These are phyloP conservation scores for Belgica antarctica DNA, from an alignment of 2,888 invertebrate genomes.

Conservation along the genomic window DNA sequence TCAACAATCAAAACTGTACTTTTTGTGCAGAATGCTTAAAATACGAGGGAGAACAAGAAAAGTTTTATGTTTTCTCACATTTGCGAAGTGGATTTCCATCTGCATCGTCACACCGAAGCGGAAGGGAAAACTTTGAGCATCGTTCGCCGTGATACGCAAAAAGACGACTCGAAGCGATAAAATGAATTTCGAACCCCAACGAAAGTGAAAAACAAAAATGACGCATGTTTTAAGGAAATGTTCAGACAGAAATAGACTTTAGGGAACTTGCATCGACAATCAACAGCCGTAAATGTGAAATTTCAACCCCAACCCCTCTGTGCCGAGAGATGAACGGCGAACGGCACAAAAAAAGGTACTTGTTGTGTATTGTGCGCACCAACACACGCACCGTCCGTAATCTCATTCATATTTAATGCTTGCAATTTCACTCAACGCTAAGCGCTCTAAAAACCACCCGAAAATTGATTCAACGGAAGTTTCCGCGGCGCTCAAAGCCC, in stretches of 20 bases:
- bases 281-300: not conserved
- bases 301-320: slow-evolving; percentile 30
- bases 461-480: not conserved
- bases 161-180: no score
- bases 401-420: slow-evolving; percentile 19
- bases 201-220: not conserved
- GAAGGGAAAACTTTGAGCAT: slow-evolving; percentile 26
- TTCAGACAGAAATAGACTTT: slow-evolving; percentile 27
- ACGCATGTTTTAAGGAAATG: not conserved
- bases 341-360: no score
- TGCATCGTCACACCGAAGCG: not conserved
- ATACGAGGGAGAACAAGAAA: not conserved
- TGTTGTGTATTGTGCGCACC: not conserved
- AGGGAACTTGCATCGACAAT: slow-evolving; percentile 32
- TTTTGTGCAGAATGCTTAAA: slow-evolving; percentile 20
- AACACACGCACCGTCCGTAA: not conserved
- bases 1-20: slow-evolving; percentile 17
- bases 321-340: no score
- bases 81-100: not conserved
- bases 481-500: no score
- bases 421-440: not conserved
- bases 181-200: not conserved
- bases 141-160: no score
- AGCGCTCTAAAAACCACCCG: not conserved
- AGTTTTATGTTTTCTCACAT: no score